Base-by-base conservation (phyloP, 1,140 invertebrate species). In the Cydia splendana region DNA sequence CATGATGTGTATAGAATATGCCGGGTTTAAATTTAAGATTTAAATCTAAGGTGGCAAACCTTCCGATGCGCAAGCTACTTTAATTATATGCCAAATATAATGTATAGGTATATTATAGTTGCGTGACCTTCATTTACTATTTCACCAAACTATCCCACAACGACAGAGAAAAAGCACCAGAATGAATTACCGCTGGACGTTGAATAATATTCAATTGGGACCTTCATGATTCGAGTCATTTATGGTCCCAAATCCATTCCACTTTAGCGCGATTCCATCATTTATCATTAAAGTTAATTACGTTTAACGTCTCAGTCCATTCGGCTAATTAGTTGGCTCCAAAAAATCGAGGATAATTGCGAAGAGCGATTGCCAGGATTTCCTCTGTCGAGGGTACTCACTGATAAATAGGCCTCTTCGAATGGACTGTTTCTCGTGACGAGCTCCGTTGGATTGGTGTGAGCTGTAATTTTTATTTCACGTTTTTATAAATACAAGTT, bases 221-320 rank as follows among this genome's bases (percentile, higher is more conserved):
- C 48, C 73, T 74, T 74, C 73, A 74, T 74, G 73, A 74, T 30
- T 48, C 73, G 45, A 71, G 67, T 45, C 67, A 71, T 71, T 71
- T 71, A 71, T 71, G 67, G 67, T 71, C 67, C 67, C 34, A 71
- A 71, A 71, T 71, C 67, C 67, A 71, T 71, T 71, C 67, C 34
- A 79, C 78, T 77, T 77, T 77, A 75, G 73, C 18, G 65, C 62
- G 75, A 78, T 77, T 78, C 79, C 73, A 84, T 87, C 82, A 85
- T 91, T 91, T 84, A 85, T 90, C 84, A 90, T 90, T 81, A 82
- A 86, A 90, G 87, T 88, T 88, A 92, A 90, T 92, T 90, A 87
- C 82, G 78, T 84, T 81, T 80, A 86, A 86, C 88, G 79, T 80
- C 80, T 85, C 85, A 85, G 86, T 87, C 85, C 89, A 90, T 89